Base-by-base conservation (phyloP, 2,113 vertebrate species). In the Etia nguti region DNA sequence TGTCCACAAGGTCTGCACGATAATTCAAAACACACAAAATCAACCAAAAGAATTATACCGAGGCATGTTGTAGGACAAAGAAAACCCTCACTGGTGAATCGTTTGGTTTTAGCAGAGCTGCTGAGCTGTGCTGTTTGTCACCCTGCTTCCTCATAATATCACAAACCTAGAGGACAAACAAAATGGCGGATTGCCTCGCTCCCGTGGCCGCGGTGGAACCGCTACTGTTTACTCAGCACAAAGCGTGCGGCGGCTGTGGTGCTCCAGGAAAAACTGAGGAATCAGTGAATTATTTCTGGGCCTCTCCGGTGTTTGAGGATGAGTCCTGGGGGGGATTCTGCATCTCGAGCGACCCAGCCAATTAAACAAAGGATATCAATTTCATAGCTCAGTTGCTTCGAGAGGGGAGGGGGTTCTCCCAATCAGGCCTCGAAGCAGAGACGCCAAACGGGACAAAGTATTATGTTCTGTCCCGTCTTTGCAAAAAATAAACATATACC, bases 401-500 rank as follows among this genome's bases (percentile, higher is more conserved):
- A 5, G 10, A 16, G 20, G 6, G 50, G 70, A 7, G 46, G 52
- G 65, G 20, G 29, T 26, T 86, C 52, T 84, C 22, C 16, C 85
- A 83, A 77, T 86, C 89, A 79, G 75, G 34, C 65, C 18, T 54
- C 38, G 3, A 56, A 41, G 79, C 43, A 43, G 52, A 73, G 56
- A 46, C 12, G 75, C 57, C 10, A 13, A 52, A 79, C 2, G 12
- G 70, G 82, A 85, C 84, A 41, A 60, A 79, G 84, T 77, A 86
- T 92, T 89, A 82, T 80, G 83, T 92, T 91, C 73, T 89, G 75
- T 89, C 55, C 83, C 10, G 43, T 60, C 54, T 85, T 91, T 10
- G 31, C 87, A 91, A 88, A 77, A 91, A 92, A 88, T 92, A 94
- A 94, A 94, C 92, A 90, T 62, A 60, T 57, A 87, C 70, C 62